Percentiles rank a stretch among this genome's conserved stretches.
Evolutionary conservation across 2,888 invertebrate species (phyloP).

Genomic region (Drosophila helvetica): DNA sequence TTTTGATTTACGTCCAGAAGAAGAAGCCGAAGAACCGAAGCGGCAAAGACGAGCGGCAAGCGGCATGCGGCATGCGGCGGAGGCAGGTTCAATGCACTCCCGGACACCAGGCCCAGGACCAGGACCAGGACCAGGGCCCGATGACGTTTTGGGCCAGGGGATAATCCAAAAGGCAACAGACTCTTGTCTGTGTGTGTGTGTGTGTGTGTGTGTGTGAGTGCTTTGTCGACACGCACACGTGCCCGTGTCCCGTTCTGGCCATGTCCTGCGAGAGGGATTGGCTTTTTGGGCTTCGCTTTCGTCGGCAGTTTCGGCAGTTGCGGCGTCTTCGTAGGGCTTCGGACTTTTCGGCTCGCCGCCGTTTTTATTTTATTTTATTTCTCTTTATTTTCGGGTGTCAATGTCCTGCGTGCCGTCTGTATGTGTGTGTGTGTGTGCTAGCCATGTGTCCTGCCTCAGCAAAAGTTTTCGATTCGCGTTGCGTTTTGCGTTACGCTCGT

Average conservation of each 20-base stretch:
- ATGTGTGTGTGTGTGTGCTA: constrained; percentile 14
- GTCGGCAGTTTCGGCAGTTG: constrained; percentile 51
- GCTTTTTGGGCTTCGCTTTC: constrained; percentile 68
- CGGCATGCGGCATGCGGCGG: too few relatives aligned
- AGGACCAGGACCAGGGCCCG: constrained; percentile 8
- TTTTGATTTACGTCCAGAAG: constrained; percentile 69
- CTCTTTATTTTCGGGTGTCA: constrained; percentile 70
- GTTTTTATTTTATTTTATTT: constrained; percentile 45
- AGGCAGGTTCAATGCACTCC: constrained; percentile 66
- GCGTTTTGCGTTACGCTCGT: constrained; percentile 72
- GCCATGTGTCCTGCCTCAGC: constrained; percentile 45
- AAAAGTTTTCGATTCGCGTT: constrained; percentile 69
- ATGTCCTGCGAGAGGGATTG: constrained; percentile 66
- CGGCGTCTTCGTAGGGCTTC: constrained; percentile 69
- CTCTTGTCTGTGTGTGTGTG: constrained; percentile 25
- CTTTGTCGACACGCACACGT: constrained; percentile 66
- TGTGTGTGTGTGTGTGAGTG: constrained; percentile 19
- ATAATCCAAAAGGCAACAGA: constrained; percentile 66
- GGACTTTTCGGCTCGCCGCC: constrained; percentile 55
- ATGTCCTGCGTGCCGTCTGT: constrained; percentile 72
- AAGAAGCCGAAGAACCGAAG: constrained; percentile 27
- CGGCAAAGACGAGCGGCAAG: constrained; percentile 27
- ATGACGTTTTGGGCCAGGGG: constrained; percentile 56
- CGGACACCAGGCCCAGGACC: not conserved
- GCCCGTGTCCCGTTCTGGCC: constrained; percentile 43